Percentiles rank a stretch among this genome's conserved stretches.
Evolutionary conservation across 2,888 invertebrate species (phyloP).

Genomic region (Acanthacorydalis orientalis): DNA sequence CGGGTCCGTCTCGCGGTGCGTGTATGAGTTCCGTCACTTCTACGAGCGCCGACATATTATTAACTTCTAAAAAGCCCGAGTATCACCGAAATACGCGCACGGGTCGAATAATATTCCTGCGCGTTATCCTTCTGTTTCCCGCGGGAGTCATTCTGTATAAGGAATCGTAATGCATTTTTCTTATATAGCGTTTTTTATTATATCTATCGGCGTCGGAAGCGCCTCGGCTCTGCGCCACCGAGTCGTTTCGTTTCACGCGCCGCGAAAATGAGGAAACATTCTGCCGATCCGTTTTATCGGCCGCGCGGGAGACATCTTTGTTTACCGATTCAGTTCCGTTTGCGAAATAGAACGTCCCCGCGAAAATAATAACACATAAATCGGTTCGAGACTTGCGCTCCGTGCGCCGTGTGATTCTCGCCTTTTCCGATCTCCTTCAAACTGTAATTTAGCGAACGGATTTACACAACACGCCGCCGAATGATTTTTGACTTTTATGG

Average conservation of each 20-base stretch:
- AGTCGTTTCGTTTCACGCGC: background rate
- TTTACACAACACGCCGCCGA: too few relatives aligned
- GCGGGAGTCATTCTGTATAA: conserved; percentile 23
- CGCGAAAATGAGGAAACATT: conserved; percentile 6
- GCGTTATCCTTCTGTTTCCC: conserved; percentile 22
- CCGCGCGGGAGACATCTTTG: conserved; percentile 5
- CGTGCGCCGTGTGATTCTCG: background rate
- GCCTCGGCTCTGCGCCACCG: background rate
- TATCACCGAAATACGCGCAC: conserved; percentile 16
- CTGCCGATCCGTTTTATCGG: conserved; percentile 7
- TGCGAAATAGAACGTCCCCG: background rate
- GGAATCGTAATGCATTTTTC: conserved; percentile 31
- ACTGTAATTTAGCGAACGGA: too few relatives aligned
- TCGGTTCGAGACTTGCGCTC: background rate
- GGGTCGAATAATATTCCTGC: conserved; percentile 24
- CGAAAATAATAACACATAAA: conserved; percentile 6
- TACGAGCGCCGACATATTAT: conserved; percentile 12
- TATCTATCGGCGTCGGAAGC: background rate
- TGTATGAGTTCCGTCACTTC: background rate
- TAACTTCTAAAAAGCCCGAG: conserved; percentile 21
- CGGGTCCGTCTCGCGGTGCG: too few relatives aligned
- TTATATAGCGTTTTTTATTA: conserved; percentile 26
- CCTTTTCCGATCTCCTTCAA: too few relatives aligned
- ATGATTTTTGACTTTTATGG: too few relatives aligned
- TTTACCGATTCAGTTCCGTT: conserved; percentile 5